phyloP scores from a whole-genome alignment of 2,113 vertebrate genomes.

The Sebastes schlegelii region DNA sequence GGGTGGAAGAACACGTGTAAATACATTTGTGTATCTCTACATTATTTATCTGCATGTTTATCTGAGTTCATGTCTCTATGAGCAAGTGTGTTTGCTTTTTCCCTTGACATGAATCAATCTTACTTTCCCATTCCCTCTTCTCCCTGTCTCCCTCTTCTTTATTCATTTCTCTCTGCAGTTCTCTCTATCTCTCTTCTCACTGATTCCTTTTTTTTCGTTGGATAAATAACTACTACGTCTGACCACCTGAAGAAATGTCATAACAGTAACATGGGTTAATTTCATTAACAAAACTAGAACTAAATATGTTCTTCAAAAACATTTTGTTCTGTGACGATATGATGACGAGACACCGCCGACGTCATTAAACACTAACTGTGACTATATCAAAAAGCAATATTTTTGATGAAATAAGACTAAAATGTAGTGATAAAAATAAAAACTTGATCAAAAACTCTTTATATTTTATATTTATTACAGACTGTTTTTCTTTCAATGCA shows the following conservation, averaged over 20 bases:
- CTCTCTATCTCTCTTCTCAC: conserved; percentile 4
- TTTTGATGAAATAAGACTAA: too few relatives aligned
- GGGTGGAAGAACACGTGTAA: background rate
- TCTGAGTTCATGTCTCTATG: background rate
- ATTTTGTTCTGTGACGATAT: background rate
- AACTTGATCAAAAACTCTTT: too few relatives aligned
- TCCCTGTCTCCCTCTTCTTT: background rate
- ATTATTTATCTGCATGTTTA: background rate
- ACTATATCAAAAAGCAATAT: too few relatives aligned
- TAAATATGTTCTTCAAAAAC: background rate
- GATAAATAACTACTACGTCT: background rate
- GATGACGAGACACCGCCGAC: too few relatives aligned
- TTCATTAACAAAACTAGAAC: background rate
- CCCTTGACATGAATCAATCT: background rate
- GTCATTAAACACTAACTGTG: too few relatives aligned
- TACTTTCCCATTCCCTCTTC: background rate
- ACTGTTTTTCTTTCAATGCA: too few relatives aligned
- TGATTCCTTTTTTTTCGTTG: conserved; percentile 9
- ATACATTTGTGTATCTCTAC: background rate
- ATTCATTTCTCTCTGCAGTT: background rate
- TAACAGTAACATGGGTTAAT: background rate
- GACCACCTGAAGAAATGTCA: conserved; percentile 31
- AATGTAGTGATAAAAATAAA: too few relatives aligned
- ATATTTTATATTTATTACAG: too few relatives aligned
- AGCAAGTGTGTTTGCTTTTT: background rate